These are phyloP conservation scores for Lepidocyrtinus sp. DNA, from an alignment of 2,888 invertebrate genomes.

Conservation along the genomic window DNA sequence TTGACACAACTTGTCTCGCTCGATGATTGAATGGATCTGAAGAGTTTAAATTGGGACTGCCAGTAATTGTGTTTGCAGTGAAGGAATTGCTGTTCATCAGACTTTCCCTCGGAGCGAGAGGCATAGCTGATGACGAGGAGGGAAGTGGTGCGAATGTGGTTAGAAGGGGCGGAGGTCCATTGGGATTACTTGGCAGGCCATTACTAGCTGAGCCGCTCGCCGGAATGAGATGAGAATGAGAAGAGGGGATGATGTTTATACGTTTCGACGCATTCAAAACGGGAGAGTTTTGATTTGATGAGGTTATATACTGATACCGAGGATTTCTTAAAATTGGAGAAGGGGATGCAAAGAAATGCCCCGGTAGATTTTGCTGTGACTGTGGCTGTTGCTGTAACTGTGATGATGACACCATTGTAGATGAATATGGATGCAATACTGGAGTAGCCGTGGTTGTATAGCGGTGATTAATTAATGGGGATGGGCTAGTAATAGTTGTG, in stretches of 20 bases:
- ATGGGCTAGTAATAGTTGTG: constrained; percentile 53
- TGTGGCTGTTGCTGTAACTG: constrained; percentile 28
- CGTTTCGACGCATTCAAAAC: constrained; percentile 65
- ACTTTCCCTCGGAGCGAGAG: constrained; percentile 43
- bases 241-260: constrained; percentile 44
- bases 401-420: constrained; percentile 54
- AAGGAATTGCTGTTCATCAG: constrained; percentile 43
- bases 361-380: constrained; percentile 22
- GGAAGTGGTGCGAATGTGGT: constrained; percentile 62
- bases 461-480: constrained; percentile 68
- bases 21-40: constrained; percentile 28
- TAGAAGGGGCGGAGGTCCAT: constrained; percentile 51
- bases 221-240: constrained; percentile 38
- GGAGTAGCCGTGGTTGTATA: constrained; percentile 22
- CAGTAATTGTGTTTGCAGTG: constrained; percentile 51
- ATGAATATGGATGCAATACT: constrained; percentile 43
- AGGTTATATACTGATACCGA: constrained; percentile 69
- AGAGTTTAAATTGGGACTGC: constrained; percentile 60
- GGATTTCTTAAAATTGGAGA: constrained; percentile 69
- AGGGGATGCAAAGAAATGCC: constrained; percentile 61
- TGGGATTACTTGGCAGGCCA: constrained; percentile 43
- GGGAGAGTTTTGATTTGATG: constrained; percentile 70
- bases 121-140: constrained; percentile 39
- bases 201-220: not conserved
- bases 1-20: constrained; percentile 46